Conservation (phyloP, 2,888 invertebrate species). For the Melanostoma scalare region DNA sequence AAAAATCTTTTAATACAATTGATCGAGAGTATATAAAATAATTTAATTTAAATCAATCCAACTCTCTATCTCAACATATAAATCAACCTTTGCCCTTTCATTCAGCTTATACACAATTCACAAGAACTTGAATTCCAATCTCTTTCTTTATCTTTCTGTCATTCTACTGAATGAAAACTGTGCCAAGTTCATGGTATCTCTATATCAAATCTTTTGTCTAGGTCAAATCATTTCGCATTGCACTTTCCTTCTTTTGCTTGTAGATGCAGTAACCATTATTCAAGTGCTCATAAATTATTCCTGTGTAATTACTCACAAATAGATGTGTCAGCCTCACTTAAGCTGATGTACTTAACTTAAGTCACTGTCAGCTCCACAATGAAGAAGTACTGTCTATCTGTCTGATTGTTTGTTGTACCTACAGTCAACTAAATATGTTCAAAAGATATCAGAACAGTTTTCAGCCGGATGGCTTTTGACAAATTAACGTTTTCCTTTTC, state of each 20-base stretch:
- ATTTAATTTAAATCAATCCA: no score
- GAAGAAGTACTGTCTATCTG: slow-evolving; percentile 6
- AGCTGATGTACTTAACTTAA: slow-evolving; percentile 52
- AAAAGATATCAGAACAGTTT: slow-evolving; percentile 53
- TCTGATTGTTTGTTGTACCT: neutral
- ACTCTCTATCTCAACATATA: no score
- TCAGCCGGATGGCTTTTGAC: slow-evolving; percentile 58
- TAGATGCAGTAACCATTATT: neutral
- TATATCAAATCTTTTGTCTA: slow-evolving; percentile 24
- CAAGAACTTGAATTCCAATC: no score
- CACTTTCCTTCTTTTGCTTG: slow-evolving; percentile 31
- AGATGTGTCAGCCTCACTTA: slow-evolving; percentile 68
- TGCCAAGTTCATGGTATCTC: slow-evolving; percentile 64
- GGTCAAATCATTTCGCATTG: slow-evolving; percentile 50
- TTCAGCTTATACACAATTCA: no score
- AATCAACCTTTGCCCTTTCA: no score
- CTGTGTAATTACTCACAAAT: slow-evolving; percentile 68
- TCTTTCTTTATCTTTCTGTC: neutral
- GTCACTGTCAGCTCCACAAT: slow-evolving; percentile 46
- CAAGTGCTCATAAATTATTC: slow-evolving; percentile 63
- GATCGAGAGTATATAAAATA: no score
- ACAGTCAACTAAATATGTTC: slow-evolving; percentile 28
- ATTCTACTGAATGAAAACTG: slow-evolving; percentile 20
- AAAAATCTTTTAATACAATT: neutral
- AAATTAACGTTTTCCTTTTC: slow-evolving; percentile 68